Percentiles rank a stretch among this genome's conserved stretches.
Evolutionary conservation across 2,888 invertebrate genomes (phyloP).

Genomic region (Adineta ricciae): DNA sequence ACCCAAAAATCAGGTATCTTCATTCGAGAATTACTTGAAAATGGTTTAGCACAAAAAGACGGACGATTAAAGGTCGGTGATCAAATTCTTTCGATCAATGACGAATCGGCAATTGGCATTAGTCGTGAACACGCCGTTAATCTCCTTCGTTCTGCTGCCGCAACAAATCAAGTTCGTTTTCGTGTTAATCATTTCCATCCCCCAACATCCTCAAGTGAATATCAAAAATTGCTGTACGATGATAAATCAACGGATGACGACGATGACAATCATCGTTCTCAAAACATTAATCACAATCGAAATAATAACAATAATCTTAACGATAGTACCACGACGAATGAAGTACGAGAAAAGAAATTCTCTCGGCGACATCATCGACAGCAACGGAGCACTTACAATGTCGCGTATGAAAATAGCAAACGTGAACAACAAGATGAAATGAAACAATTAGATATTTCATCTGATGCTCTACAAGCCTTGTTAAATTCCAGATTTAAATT

Average conservation of each 20-base stretch:
- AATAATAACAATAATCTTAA: background rate
- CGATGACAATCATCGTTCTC: background rate
- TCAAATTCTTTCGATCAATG: background rate
- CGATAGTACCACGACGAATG: background rate
- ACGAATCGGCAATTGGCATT: background rate
- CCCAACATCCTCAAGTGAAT: background rate
- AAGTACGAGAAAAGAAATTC: background rate
- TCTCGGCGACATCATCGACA: background rate
- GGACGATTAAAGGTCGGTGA: constrained; percentile 8
- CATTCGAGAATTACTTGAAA: background rate
- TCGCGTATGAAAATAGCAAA: background rate
- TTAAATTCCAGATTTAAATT: constrained; percentile 5
- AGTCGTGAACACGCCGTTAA: constrained; percentile 4
- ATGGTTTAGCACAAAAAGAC: constrained; percentile 1
- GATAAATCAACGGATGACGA: constrained; percentile 14
- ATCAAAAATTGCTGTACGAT: background rate
- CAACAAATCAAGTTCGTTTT: background rate
- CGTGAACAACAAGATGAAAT: background rate
- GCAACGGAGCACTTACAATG: background rate
- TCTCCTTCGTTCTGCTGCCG: background rate
- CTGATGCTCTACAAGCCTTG: background rate
- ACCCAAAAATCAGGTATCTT: background rate
- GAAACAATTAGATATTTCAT: background rate
- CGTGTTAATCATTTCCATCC: background rate
- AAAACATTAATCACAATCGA: background rate